Evolutionary conservation across 1,140 invertebrate species (phyloP).

Genomic region (Monomorium pharaonis): DNA sequence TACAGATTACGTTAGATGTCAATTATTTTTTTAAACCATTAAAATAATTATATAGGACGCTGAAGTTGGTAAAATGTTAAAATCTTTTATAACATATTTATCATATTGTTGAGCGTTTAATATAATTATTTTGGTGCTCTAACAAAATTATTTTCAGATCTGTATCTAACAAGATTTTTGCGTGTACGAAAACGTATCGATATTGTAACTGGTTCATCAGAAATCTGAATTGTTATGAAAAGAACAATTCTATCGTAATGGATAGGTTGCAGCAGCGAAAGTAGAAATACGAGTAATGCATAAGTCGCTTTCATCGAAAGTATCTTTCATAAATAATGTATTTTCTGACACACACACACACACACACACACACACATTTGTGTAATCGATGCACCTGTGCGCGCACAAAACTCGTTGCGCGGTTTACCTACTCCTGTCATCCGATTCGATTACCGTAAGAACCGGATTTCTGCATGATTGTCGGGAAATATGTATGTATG

Average conservation of each 20-base stretch:
- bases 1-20: too few species aligned
- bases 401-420: constrained; percentile 44
- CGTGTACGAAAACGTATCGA: too few species aligned
- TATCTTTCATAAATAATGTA: constrained; percentile 68
- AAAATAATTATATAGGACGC: too few species aligned
- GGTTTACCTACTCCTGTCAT: constrained; percentile 44
- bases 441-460: constrained; percentile 56
- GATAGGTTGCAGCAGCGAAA: constrained; percentile 2
- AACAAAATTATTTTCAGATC: too few species aligned
- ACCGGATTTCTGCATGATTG: constrained; percentile 63
- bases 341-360: background rate
- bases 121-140: too few species aligned
- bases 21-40: too few species aligned
- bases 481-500: constrained; percentile 24
- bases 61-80: too few species aligned
- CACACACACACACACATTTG: too few species aligned
- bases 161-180: too few species aligned
- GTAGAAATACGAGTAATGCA: constrained; percentile 30
- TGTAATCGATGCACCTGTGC: constrained; percentile 46
- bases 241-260: background rate
- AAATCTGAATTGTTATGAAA: background rate
- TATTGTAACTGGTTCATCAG: background rate
- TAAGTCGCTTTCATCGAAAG: constrained; percentile 17
- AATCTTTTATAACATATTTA: too few species aligned
- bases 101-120: too few species aligned